Percentiles rank a stretch among this genome's conserved stretches.
Evolutionary conservation across 2,888 invertebrate species (phyloP).

Genomic region (Thysanoteuthis rhombus): DNA sequence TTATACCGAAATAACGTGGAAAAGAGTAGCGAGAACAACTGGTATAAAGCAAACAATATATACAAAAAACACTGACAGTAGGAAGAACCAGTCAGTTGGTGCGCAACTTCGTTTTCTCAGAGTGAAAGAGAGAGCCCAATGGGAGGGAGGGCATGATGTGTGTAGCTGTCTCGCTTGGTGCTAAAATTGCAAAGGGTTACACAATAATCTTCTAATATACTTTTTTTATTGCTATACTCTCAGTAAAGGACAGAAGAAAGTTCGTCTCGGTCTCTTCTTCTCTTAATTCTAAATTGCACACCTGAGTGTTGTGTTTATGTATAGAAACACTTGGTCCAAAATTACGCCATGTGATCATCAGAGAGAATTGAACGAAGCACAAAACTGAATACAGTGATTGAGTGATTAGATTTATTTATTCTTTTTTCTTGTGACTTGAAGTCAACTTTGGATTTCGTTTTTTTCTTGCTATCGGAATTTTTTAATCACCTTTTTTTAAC

Average conservation of each 20-base stretch:
- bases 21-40: background rate
- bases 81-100: background rate
- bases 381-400: background rate
- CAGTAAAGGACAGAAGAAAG: background rate
- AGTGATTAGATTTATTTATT: background rate
- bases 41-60: background rate
- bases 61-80: background rate
- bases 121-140: too few relatives aligned
- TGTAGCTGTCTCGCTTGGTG: background rate
- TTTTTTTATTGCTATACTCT: background rate
- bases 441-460: background rate
- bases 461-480: background rate
- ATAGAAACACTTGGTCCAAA: background rate
- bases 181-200: background rate
- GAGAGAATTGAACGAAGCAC: background rate
- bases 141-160: background rate
- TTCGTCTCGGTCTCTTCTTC: background rate
- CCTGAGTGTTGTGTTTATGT: background rate
- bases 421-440: background rate
- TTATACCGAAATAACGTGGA: background rate
- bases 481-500: background rate
- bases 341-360: background rate
- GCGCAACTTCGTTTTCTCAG: background rate
- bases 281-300: too few relatives aligned
- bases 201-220: background rate